These are phyloP conservation scores for Ruditapes philippinarum DNA, from an alignment of 1,140 invertebrate species.

Conservation along the genomic window DNA sequence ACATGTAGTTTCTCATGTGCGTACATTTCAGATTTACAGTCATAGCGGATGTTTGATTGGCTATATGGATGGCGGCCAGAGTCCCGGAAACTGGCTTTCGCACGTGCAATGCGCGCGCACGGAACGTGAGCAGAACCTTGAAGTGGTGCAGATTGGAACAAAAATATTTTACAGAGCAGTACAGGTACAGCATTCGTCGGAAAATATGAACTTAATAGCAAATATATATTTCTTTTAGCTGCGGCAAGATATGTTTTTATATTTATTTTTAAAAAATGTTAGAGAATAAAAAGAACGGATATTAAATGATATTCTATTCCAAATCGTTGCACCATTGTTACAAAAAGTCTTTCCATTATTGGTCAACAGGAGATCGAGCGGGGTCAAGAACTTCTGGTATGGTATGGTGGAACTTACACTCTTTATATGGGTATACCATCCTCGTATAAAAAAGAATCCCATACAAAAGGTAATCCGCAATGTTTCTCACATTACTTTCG, in stretches of 20 bases:
- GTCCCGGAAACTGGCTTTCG: slow-evolving; percentile 88
- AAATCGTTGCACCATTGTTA: too few relatives aligned
- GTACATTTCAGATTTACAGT: slow-evolving; percentile 67
- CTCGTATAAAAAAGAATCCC: neutral
- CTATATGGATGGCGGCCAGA: slow-evolving; percentile 85
- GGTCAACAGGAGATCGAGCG: slow-evolving; percentile 84
- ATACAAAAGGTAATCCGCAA: too few relatives aligned
- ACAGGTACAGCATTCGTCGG: too few relatives aligned
- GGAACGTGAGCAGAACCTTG: slow-evolving; percentile 88
- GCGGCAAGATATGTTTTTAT: too few relatives aligned
- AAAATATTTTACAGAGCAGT: slow-evolving; percentile 88
- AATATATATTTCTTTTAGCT: too few relatives aligned
- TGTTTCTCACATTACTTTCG: too few relatives aligned
- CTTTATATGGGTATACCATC: slow-evolving; percentile 83
- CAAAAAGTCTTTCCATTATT: too few relatives aligned
- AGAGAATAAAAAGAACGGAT: too few relatives aligned
- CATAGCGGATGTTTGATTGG: slow-evolving; percentile 65
- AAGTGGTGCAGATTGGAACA: slow-evolving; percentile 88
- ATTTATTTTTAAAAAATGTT: too few relatives aligned
- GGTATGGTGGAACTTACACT: slow-evolving; percentile 88
- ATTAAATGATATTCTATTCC: too few relatives aligned
- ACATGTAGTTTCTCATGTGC: too few relatives aligned
- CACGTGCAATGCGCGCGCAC: slow-evolving; percentile 88
- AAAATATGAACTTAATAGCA: too few relatives aligned
- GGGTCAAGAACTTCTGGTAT: slow-evolving; percentile 88